Conservation (phyloP, 2,797 vertebrate genomes). For the Anniella stebbinsi region DNA sequence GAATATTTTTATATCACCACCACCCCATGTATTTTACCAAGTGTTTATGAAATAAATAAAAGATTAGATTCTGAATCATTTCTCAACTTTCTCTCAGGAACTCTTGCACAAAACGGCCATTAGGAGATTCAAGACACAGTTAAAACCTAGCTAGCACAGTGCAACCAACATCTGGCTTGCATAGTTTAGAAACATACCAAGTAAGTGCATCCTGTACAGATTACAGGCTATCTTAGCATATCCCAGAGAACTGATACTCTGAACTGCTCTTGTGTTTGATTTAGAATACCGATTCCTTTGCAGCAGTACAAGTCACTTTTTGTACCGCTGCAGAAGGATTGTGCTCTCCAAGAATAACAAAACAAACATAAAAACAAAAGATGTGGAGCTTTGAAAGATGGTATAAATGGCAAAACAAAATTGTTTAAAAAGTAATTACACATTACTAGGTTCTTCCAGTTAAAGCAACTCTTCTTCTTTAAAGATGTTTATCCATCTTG, state of each 20-base stretch:
- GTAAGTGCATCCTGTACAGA: neutral
- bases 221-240: neutral
- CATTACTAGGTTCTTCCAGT: neutral
- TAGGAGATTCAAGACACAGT: neutral
- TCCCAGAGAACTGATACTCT: neutral
- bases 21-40: neutral
- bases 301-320: neutral
- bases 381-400: neutral
- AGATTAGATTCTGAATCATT: no score
- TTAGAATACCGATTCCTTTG: neutral
- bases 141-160: neutral
- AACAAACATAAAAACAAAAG: neutral
- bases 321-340: neutral
- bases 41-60: no score
- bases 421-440: neutral
- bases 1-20: neutral
- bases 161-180: neutral
- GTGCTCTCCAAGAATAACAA: neutral
- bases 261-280: neutral
- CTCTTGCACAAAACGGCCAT: neutral
- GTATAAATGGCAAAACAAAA: neutral
- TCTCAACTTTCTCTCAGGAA: no score
- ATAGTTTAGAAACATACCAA: neutral
- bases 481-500: neutral
- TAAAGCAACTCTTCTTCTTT: neutral